Evolutionary conservation across 2,113 vertebrate species (phyloP), one percentile per base, ranked within the genome.

Genomic region (Naja naja): DNA sequence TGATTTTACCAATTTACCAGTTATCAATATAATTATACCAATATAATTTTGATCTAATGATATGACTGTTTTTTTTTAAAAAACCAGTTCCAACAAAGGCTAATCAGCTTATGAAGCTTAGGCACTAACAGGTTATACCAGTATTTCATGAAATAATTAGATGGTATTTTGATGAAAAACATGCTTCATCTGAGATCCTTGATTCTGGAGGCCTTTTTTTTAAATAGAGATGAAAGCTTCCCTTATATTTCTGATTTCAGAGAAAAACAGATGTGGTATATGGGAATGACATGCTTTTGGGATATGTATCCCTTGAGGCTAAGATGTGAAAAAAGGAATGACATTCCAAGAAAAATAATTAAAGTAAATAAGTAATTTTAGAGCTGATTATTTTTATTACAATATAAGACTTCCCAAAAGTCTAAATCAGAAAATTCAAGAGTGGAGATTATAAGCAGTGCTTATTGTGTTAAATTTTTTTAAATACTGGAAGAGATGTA

Each of bases 321-420:
- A 45, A 94, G 60, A 85, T 91, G 94, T 58, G 74, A 58, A 94
- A 94, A 91, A 93, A 85, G 23, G 60, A 94, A 81, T 74, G 9
- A 91, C 34, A 2, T 69, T 94, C 23, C 43, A 93, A 87, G 43
- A 91, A 18, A 23, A 2, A 0, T 18, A 0, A 47, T 23, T 0
- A 30, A 94, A 94, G 30, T 60, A 43, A 53, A 23, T 85, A 14
- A 89, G 88, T 1, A 16, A 1, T 34, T 9, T 93, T 30, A 85
- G 47, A 2, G 1, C 5, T 91, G 93, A 89, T 93, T 85, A 91
- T 49, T 60, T 34, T 54, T 74, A 45, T 45, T 89, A 74, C 22
- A 74, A 27, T 89, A 74, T n/a, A 74, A 27, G 9, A 39, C 74
- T 49, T 49, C 47, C 8, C 14, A 52, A 60, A 45, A 25, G 25